Percentiles rank a stretch among this genome's conserved stretches.
These are phyloP conservation scores for Eupithecia tripunctaria DNA, from an alignment of 2,888 invertebrate species.

Conservation along the genomic window DNA sequence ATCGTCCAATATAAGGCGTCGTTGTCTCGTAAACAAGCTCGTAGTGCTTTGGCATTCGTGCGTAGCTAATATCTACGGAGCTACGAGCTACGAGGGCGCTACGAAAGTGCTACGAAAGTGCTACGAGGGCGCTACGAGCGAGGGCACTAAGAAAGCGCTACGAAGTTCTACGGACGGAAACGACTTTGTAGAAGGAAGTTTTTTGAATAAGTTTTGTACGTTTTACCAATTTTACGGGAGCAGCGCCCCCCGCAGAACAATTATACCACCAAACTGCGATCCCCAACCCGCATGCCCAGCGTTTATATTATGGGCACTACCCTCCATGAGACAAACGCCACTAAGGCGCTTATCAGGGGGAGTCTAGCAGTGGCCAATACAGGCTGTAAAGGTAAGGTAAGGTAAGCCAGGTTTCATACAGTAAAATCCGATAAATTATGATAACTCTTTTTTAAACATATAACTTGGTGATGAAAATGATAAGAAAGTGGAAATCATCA, in stretches of 20 bases:
- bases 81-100: constrained; percentile 24
- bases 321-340: neutral
- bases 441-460: neutral
- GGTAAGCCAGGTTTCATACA: neutral
- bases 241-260: too few relatives aligned
- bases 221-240: neutral
- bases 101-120: constrained; percentile 13
- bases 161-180: neutral
- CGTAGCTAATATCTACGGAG: constrained; percentile 34
- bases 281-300: neutral
- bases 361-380: neutral
- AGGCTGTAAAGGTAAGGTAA: too few relatives aligned
- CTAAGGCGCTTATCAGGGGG: neutral
- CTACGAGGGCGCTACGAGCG: constrained; percentile 23
- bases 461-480: neutral
- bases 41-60: constrained; percentile 34
- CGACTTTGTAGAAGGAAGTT: neutral
- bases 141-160: constrained; percentile 19
- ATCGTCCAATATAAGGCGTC: constrained; percentile 25
- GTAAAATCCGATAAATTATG: neutral
- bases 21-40: constrained; percentile 29
- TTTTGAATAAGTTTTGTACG: neutral
- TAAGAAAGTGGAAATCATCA: neutral
- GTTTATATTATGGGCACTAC: neutral
- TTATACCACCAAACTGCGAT: neutral